Evolutionary conservation across 2,113 vertebrate species (phyloP).

Genomic region (Pavo muticus): DNA sequence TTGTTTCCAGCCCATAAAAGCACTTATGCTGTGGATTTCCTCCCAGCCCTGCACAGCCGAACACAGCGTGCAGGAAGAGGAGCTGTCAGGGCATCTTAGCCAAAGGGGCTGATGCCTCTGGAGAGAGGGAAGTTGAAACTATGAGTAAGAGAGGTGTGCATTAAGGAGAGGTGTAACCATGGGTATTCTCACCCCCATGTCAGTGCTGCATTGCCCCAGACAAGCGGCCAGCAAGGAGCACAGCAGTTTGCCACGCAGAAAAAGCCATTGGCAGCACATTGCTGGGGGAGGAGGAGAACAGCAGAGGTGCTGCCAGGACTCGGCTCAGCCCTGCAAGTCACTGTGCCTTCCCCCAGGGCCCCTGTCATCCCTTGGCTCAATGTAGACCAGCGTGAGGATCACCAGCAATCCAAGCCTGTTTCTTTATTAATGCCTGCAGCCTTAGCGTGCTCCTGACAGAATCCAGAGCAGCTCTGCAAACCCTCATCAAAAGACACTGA

Average conservation of each 20-base stretch:
- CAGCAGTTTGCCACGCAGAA: not conserved
- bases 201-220: not conserved
- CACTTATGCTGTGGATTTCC: conserved; percentile 47
- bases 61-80: conserved; percentile 23
- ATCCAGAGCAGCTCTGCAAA: conserved; percentile 31
- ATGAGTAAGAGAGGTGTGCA: not conserved
- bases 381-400: not conserved
- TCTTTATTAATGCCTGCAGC: not conserved
- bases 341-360: not conserved
- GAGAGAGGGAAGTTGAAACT: conserved; percentile 2
- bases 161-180: not conserved
- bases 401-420: not conserved
- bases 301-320: not conserved
- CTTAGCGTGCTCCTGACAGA: not conserved
- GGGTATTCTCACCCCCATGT: not conserved
- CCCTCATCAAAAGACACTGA: not conserved
- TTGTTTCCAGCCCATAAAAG: conserved; percentile 53
- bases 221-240: not conserved
- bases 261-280: not conserved
- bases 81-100: conserved; percentile 62
- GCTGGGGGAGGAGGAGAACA: not conserved
- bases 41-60: conserved; percentile 20
- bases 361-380: not conserved
- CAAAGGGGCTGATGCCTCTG: conserved; percentile 6
- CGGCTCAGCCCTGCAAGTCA: not conserved